These are phyloP conservation scores for Diacarnus erythraeanus DNA, from an alignment of 37 sponge, comb jelly and placozoan species.

Conservation along the genomic window DNA sequence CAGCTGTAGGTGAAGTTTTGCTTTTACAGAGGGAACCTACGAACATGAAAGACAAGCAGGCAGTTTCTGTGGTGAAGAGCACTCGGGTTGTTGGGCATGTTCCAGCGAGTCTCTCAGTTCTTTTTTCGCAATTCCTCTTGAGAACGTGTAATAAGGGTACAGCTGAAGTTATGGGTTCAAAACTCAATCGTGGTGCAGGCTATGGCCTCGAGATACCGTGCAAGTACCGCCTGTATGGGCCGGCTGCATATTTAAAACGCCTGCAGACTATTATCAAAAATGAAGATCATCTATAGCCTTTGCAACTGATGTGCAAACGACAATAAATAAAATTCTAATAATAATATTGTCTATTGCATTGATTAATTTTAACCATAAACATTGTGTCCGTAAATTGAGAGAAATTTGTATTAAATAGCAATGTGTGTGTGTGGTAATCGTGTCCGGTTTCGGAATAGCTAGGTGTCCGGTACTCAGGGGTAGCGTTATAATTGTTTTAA, in stretches of 20 bases:
- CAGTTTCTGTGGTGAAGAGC: neutral
- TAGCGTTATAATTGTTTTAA: neutral
- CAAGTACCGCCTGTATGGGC: neutral
- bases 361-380: too few relatives aligned
- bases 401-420: neutral
- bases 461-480: neutral
- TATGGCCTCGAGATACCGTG: neutral
- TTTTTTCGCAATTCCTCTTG: neutral
- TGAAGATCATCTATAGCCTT: too few relatives aligned
- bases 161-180: neutral
- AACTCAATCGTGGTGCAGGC: neutral
- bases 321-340: too few relatives aligned
- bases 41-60: neutral
- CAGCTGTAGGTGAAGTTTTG: constrained; percentile 1
- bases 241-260: neutral
- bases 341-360: too few relatives aligned
- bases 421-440: neutral
- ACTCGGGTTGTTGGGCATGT: neutral
- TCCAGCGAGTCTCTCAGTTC: neutral
- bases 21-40: neutral
- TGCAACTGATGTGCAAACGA: too few relatives aligned
- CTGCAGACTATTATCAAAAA: too few relatives aligned
- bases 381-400: neutral
- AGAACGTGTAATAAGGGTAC: neutral
- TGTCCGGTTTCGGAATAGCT: neutral